phyloP scores from a whole-genome alignment of 2,113 vertebrate genomes.

The Spheniscus mendiculus region DNA sequence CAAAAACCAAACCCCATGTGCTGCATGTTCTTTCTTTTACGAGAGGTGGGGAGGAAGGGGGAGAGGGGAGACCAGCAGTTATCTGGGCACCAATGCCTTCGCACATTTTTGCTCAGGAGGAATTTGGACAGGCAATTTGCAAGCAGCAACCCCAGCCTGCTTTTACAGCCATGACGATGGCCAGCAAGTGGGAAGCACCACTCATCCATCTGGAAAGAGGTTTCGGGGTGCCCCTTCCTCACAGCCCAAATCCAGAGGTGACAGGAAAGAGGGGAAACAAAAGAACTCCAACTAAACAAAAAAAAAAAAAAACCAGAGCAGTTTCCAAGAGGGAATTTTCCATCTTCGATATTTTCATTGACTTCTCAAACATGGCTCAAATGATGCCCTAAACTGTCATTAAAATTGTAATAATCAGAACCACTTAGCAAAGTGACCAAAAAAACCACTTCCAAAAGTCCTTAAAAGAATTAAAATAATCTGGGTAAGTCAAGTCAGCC shows the following conservation, averaged over 20 bases:
- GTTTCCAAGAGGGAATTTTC: not conserved
- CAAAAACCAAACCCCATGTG: not conserved
- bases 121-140: not conserved
- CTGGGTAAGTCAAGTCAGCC: not conserved
- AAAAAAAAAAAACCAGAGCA: not conserved
- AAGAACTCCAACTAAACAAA: not conserved
- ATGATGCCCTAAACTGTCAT: not conserved
- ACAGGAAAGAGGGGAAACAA: not conserved
- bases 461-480: not conserved
- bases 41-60: not conserved
- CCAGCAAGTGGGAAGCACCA: not conserved
- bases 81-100: not conserved
- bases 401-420: not conserved
- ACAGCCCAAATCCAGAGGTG: not conserved
- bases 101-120: not conserved
- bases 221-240: not conserved
- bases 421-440: not conserved
- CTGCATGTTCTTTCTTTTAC: not conserved
- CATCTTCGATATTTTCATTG: not conserved
- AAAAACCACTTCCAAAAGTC: not conserved
- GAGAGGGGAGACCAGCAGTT: not conserved
- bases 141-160: not conserved
- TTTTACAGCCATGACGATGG: accelerated
- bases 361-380: not conserved
- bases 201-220: accelerated